A percentile compares a stretch with the other conserved stretches of the same genome.
phyloP scores from a whole-genome alignment of 1,140 invertebrate genomes.

The Grapholita molesta region DNA sequence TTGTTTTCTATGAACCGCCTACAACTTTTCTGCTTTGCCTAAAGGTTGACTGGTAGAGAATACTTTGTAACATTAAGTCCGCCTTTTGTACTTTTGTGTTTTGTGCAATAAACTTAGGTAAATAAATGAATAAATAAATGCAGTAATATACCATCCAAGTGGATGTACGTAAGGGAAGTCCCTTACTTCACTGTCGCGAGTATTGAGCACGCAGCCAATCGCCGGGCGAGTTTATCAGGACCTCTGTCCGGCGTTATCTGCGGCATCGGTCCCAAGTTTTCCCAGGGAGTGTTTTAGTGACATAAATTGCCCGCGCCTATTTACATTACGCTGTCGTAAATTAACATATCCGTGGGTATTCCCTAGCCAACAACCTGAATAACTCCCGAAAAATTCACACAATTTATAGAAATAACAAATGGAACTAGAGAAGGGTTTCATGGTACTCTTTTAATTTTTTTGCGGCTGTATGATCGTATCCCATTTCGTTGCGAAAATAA shows the following conservation, averaged over 20 bases:
- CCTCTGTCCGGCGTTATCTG: background rate
- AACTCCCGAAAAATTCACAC: constrained; percentile 38
- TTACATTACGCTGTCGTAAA: constrained; percentile 58
- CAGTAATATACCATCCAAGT: no score
- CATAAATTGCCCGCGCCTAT: constrained; percentile 62
- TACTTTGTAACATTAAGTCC: no score
- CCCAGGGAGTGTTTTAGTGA: constrained; percentile 50
- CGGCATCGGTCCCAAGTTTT: constrained; percentile 32
- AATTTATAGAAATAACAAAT: constrained; percentile 41
- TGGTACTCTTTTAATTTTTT: background rate
- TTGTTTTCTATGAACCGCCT: no score
- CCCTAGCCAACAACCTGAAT: constrained; percentile 53
- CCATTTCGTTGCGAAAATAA: background rate
- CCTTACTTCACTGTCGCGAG: no score
- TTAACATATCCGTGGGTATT: constrained; percentile 65
- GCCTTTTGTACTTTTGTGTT: no score
- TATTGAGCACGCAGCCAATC: constrained; percentile 1
- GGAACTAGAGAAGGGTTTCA: constrained; percentile 13
- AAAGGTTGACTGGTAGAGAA: no score
- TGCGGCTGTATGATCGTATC: background rate
- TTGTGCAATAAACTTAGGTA: no score
- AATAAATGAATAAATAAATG: no score
- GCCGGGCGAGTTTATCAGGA: background rate
- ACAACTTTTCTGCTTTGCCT: no score
- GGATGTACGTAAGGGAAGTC: no score